Conservation (phyloP, 2,113 vertebrate species). For the Sylvia atricapilla region DNA sequence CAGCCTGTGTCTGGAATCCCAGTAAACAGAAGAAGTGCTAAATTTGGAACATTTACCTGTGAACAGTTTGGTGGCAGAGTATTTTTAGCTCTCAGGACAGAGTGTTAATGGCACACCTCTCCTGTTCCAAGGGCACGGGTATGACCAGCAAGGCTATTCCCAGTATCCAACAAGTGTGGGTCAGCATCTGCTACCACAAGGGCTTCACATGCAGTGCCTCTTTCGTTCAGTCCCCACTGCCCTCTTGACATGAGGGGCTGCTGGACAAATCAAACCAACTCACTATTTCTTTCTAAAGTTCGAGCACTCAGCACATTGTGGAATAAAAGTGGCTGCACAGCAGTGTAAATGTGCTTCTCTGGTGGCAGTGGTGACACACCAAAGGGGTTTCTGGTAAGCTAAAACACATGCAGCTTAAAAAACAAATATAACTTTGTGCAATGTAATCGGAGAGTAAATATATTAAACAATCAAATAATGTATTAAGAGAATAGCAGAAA, state of each 20-base stretch:
- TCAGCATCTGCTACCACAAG: neutral
- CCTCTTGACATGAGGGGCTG: neutral
- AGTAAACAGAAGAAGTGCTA: neutral
- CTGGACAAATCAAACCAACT: neutral
- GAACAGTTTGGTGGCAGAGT: neutral
- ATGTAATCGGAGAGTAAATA: neutral
- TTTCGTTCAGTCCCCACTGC: neutral
- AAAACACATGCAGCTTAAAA: neutral
- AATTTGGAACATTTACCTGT: slow-evolving; percentile 36
- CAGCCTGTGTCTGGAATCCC: neutral
- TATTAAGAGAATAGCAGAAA: neutral
- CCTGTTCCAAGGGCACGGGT: neutral
- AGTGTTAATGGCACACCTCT: slow-evolving; percentile 11
- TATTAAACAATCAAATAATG: neutral
- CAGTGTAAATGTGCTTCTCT: neutral
- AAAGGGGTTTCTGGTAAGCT: neutral
- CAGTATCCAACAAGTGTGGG: slow-evolving; percentile 9
- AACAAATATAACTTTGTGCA: neutral
- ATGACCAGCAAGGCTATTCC: slow-evolving; percentile 8
- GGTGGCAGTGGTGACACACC: neutral
- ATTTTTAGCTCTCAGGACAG: slow-evolving; percentile 4
- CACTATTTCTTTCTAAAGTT: neutral
- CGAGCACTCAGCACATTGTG: neutral
- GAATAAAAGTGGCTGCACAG: neutral
- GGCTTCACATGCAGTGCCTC: neutral